Conservation (phyloP, 2,797 vertebrate genomes). For the Acomys russatus region DNA sequence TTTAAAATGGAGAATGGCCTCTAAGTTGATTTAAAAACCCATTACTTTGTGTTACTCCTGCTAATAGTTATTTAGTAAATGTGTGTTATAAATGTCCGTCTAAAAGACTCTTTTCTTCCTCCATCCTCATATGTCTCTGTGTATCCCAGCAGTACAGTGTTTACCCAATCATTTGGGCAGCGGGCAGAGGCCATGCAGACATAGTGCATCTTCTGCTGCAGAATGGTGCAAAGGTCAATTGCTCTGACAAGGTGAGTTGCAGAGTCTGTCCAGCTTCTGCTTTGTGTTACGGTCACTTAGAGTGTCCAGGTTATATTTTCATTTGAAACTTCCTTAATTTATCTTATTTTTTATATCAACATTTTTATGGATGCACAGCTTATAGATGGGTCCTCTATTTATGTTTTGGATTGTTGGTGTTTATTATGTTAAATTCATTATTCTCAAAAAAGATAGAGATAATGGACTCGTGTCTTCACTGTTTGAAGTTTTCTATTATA, state of each 20-base stretch:
- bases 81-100: neutral
- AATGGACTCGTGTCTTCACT: neutral
- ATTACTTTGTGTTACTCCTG: neutral
- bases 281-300: neutral
- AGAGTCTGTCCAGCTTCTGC: neutral
- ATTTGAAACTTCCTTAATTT: neutral
- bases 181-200: constrained; percentile 95
- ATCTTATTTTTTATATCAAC: neutral
- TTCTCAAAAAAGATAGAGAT: neutral
- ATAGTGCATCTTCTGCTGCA: constrained; percentile 95
- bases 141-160: constrained; percentile 96
- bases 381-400: neutral
- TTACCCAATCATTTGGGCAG: constrained; percentile 98
- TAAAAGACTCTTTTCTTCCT: neutral
- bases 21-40: constrained; percentile 25
- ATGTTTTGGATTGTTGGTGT: neutral
- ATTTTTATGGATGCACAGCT: neutral
- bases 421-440: neutral
- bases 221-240: constrained; percentile 97
- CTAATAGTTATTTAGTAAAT: constrained; percentile 23
- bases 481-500: neutral
- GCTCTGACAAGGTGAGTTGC: constrained; percentile 96
- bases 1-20: constrained; percentile 45
- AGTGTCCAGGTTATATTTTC: neutral
- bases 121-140: neutral